Conservation (phyloP, 2,888 invertebrate species). For the Dicyrtoma fusca region DNA sequence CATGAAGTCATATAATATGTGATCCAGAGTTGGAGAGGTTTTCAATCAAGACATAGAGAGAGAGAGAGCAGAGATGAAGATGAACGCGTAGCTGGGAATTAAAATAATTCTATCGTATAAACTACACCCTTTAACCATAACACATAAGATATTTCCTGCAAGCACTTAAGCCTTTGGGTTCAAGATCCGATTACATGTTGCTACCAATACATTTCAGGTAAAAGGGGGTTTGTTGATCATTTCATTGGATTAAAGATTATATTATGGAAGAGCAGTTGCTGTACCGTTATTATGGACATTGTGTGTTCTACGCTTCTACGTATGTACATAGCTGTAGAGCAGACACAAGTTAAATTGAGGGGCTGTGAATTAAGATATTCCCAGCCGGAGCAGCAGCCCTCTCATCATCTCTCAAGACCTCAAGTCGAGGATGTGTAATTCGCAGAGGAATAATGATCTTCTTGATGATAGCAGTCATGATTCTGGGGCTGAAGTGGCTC, state of each 20-base stretch:
- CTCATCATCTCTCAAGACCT: conserved; percentile 8
- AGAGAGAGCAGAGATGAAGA: no score
- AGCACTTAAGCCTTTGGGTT: no score
- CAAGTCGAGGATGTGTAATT: background rate
- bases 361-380: conserved; percentile 18
- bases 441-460: conserved; percentile 8
- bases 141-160: no score
- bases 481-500: background rate
- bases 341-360: conserved; percentile 9
- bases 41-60: no score
- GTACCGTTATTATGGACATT: background rate
- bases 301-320: background rate
- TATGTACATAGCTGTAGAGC: background rate
- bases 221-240: background rate
- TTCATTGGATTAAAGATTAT: conserved; percentile 16
- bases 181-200: no score
- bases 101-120: background rate
- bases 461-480: conserved; percentile 15
- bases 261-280: background rate
- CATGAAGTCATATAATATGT: no score
- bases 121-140: no score
- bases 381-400: conserved; percentile 8
- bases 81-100: background rate
- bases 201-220: background rate
- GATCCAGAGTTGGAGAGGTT: no score